Evolutionary conservation across 64 coral and sea anemone species (phyloP).

Genomic region (Montipora sp.): DNA sequence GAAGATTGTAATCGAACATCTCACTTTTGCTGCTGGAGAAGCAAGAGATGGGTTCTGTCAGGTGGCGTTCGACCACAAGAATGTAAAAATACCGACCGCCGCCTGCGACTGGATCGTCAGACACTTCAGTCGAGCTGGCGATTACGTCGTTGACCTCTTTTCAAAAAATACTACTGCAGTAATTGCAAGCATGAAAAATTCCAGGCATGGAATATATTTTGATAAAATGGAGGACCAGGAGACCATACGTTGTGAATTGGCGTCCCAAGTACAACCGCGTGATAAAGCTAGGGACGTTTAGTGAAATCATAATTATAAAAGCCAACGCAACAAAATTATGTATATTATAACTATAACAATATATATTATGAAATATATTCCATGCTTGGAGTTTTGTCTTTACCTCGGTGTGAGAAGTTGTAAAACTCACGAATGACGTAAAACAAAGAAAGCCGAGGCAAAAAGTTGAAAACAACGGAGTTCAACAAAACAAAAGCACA

Average conservation of each 20-base stretch:
- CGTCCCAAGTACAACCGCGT: not conserved
- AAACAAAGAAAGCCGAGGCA: too few relatives aligned
- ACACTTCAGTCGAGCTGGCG: not conserved
- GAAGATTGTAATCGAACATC: not conserved
- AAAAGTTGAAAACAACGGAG: too few relatives aligned
- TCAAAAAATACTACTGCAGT: not conserved
- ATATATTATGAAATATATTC: too few relatives aligned
- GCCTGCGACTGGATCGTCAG: not conserved
- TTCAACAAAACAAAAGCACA: too few relatives aligned
- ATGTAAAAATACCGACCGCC: not conserved
- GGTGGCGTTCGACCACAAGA: not conserved
- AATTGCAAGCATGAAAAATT: not conserved
- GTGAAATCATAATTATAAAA: not conserved
- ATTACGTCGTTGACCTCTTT: not conserved
- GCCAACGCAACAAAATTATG: not conserved
- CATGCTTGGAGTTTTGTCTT: too few relatives aligned
- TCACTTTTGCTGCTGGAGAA: not conserved
- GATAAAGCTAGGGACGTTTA: not conserved
- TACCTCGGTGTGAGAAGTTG: too few relatives aligned
- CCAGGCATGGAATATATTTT: not conserved
- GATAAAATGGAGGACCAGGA: not conserved
- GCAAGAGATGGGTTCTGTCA: not conserved
- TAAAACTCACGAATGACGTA: too few relatives aligned
- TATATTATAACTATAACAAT: too few relatives aligned
- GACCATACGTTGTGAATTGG: not conserved